A percentile compares a stretch with the other conserved stretches of the same genome.
Evolutionary conservation across 2,113 vertebrate species (phyloP).

Genomic region (Diglossa brunneiventris): DNA sequence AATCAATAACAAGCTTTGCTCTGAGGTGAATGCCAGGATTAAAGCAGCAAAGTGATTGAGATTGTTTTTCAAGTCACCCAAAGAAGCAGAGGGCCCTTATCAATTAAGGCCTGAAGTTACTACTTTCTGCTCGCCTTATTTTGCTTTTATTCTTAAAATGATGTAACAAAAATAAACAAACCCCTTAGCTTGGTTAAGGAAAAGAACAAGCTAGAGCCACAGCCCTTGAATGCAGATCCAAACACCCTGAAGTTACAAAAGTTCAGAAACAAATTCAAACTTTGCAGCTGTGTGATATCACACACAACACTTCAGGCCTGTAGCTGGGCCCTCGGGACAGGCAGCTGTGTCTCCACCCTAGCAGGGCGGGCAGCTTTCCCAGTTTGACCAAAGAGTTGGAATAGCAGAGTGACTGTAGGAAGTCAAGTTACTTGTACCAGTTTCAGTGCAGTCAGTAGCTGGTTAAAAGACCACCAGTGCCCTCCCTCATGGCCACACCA

Average conservation of each 20-base stretch:
- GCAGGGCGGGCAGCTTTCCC: neutral
- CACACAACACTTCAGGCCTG: neutral
- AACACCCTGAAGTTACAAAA: neutral
- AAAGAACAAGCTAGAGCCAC: neutral
- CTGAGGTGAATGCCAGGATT: neutral
- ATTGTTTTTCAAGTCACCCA: neutral
- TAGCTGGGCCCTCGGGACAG: neutral
- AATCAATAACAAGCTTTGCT: slow-evolving; percentile 10
- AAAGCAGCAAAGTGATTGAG: neutral
- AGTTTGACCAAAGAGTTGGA: neutral
- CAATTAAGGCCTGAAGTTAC: neutral
- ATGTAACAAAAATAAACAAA: neutral
- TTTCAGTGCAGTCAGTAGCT: neutral
- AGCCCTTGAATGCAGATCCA: neutral
- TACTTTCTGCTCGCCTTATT: neutral
- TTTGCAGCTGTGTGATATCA: neutral
- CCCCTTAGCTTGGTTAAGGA: neutral
- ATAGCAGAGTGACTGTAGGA: neutral
- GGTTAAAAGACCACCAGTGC: neutral
- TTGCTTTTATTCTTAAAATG: neutral
- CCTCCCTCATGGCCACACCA: neutral
- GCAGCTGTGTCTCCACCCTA: neutral
- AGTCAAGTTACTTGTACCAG: neutral
- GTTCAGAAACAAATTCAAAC: neutral
- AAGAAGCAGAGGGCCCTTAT: neutral